These are phyloP conservation scores for Trichonephila clavata DNA, from an alignment of 1,140 invertebrate genomes.

Conservation along the genomic window DNA sequence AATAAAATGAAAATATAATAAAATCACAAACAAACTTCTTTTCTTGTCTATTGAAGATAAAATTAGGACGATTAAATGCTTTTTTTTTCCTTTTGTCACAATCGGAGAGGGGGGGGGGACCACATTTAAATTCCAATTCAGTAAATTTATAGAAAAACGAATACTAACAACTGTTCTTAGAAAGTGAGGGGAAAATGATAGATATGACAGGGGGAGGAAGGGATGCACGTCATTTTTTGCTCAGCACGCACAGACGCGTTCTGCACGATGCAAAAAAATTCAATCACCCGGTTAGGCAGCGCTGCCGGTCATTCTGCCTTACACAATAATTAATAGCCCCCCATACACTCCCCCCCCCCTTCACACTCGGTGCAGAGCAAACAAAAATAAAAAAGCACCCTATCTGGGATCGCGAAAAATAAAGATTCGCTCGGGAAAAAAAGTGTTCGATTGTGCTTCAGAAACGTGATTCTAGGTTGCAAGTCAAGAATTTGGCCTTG, in stretches of 20 bases:
- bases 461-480: conserved; percentile 27
- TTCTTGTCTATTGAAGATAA: too few species aligned
- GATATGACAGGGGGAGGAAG: too few species aligned
- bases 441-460: not conserved
- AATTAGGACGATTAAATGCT: too few species aligned
- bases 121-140: not conserved
- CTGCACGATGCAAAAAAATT: not conserved
- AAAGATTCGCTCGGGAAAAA: not conserved
- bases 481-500: conserved; percentile 40
- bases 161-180: not conserved
- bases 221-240: not conserved
- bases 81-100: too few species aligned
- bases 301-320: not conserved
- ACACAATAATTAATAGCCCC: not conserved
- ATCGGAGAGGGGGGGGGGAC: too few species aligned
- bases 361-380: not conserved
- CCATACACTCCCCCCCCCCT: not conserved
- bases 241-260: not conserved
- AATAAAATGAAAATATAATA: too few species aligned
- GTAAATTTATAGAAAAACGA: too few species aligned
- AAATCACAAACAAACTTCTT: too few species aligned
- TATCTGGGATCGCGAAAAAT: not conserved
- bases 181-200: not conserved
- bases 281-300: not conserved
- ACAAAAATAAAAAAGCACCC: not conserved